Conservation (phyloP, 2,888 invertebrate species). For the Coenonympha arcania region DNA sequence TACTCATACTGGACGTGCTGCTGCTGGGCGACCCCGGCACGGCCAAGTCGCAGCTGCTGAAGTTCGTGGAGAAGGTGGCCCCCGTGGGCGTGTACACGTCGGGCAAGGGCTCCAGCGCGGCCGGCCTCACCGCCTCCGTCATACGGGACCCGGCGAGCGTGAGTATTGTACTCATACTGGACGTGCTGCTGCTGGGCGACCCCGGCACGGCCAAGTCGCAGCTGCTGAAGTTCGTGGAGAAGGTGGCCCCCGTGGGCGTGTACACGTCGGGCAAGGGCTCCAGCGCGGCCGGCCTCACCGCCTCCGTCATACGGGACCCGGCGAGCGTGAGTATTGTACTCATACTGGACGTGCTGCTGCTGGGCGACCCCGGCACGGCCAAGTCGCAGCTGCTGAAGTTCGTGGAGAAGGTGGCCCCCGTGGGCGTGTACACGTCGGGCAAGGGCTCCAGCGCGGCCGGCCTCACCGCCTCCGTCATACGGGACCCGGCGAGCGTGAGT, state of each 20-base stretch:
- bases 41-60: constrained; percentile 98
- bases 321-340: constrained; percentile 88
- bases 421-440: constrained; percentile 97
- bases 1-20: constrained; percentile 73
- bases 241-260: constrained; percentile 92
- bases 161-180: constrained; percentile 41
- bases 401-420: constrained; percentile 93
- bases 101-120: constrained; percentile 99
- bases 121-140: constrained; percentile 98
- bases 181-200: constrained; percentile 93
- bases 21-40: constrained; percentile 99
- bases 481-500: constrained; percentile 93
- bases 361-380: constrained; percentile 99
- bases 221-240: constrained; percentile 96
- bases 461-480: constrained; percentile 95
- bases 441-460: constrained; percentile 99
- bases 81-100: constrained; percentile 98
- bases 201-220: constrained; percentile 99
- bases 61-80: constrained; percentile 95
- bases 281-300: constrained; percentile 98
- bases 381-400: constrained; percentile 98
- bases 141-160: constrained; percentile 93
- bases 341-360: constrained; percentile 89
- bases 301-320: constrained; percentile 96
- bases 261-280: constrained; percentile 99